Base-by-base conservation (phyloP, 2,113 vertebrate species). In the Chlorocebus sabaeus region DNA sequence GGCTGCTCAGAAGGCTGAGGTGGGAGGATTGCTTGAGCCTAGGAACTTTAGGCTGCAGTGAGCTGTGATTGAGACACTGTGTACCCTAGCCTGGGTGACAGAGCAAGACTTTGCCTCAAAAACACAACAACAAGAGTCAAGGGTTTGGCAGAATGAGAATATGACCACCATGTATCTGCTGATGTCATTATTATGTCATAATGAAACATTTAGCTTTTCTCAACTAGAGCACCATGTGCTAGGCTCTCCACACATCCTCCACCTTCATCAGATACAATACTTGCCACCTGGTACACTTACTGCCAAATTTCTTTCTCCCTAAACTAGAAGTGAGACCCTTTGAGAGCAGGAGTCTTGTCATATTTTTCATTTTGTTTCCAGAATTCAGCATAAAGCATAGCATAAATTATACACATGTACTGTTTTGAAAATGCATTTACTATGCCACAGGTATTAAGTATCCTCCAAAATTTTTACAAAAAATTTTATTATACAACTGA, bases 101-200 rank as follows among this genome's bases (percentile, higher is more conserved):
- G 61, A 64, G 61, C 61, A 64, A 64, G 61, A 64, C 11, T 64
- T 30, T 64, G 61, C 30, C 61, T 64, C 5, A 64, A 30, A 30
- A 64, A 64, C 48, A 13, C 27, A 30, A 61, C 52, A 55, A 64
- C 25, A 64, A 64, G 0, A 13, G 27, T 30, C 27, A 64, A 64
- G 25, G 27, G 30, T 64, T 30, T 14, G 61, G 52, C 25, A 80
- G 20, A 45, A 59, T 67, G 25, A 80, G 32, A 97, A 45, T 38
- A 35, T 6, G 8, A 0, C 0, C 6, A 48, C 25, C 5, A 2
- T 22, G 0, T 89, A 8, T 93, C 0, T 35, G 52, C 20, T 68
- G 40, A 43, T 57, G 27, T 38, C 32, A 64, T 61, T 27, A 13
- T 61, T 27, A 2, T 57, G 20, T 55, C 1, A 43, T 68, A 57